Evolutionary conservation across 2,113 vertebrate genomes (phyloP).

Genomic region (Oryzias curvinotus): DNA sequence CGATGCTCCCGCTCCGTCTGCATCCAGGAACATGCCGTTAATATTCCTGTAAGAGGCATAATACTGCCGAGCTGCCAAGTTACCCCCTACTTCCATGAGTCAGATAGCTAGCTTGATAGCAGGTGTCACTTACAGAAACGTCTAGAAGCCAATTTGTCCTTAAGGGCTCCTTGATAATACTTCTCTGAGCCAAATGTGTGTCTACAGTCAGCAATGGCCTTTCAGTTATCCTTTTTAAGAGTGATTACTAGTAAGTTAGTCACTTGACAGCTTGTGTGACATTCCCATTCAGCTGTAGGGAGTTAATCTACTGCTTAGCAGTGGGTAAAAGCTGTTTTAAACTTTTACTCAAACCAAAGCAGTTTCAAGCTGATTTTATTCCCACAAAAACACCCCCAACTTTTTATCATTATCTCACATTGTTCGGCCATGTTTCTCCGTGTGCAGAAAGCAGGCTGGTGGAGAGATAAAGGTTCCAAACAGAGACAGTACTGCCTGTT

Average conservation of each 20-base stretch:
- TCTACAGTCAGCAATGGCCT: slow-evolving; percentile 22
- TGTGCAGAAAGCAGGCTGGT: slow-evolving; percentile 28
- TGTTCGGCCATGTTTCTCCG: slow-evolving; percentile 54
- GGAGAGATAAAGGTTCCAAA: slow-evolving; percentile 62
- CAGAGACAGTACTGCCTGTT: slow-evolving; percentile 45
- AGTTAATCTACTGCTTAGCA: slow-evolving; percentile 15
- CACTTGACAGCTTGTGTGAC: slow-evolving; percentile 2
- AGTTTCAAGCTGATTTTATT: slow-evolving; percentile 38
- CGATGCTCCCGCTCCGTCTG: slow-evolving; percentile 47
- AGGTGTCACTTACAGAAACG: slow-evolving; percentile 49
- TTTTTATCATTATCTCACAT: slow-evolving; percentile 40
- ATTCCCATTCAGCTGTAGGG: slow-evolving; percentile 7
- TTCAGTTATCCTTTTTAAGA: background rate
- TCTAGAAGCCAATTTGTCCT: slow-evolving; percentile 42
- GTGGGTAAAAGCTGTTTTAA: slow-evolving; percentile 21
- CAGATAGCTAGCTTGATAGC: slow-evolving; percentile 42
- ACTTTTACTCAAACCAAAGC: slow-evolving; percentile 24
- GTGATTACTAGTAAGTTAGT: slow-evolving; percentile 2
- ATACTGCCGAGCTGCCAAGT: slow-evolving; percentile 51
- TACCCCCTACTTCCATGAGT: slow-evolving; percentile 55
- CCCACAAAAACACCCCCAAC: too few species aligned
- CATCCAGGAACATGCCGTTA: slow-evolving; percentile 65
- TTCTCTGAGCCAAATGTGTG: slow-evolving; percentile 26
- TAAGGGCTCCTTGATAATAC: slow-evolving; percentile 33
- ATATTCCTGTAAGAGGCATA: slow-evolving; percentile 65